Evolutionary conservation across 2,888 invertebrate species (phyloP).

Genomic region (Dioctria linearis): DNA sequence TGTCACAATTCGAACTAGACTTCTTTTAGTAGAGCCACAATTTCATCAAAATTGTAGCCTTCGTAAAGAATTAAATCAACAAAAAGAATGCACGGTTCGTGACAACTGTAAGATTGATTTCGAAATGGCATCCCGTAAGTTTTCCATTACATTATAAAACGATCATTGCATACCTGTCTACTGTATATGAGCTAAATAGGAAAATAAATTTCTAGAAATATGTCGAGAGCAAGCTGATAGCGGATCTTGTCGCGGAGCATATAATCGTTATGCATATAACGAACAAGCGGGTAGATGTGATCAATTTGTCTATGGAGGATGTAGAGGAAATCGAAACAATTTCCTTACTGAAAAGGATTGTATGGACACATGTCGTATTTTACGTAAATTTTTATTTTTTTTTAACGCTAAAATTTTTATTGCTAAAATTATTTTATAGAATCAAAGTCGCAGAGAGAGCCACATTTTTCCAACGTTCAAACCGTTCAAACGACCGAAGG

Average conservation of each 20-base stretch:
- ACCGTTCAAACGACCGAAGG: background rate
- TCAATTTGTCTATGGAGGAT: constrained; percentile 91
- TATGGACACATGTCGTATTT: constrained; percentile 75
- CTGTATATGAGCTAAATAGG: background rate
- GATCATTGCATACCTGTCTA: background rate
- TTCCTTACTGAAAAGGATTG: constrained; percentile 88
- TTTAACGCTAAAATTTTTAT: background rate
- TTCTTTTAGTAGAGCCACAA: constrained; percentile 78
- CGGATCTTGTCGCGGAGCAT: constrained; percentile 91
- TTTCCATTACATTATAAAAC: background rate
- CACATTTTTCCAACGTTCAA: background rate
- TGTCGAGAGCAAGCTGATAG: constrained; percentile 84
- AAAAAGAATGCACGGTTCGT: constrained; percentile 78
- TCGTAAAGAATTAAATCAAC: constrained; percentile 82
- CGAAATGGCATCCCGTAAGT: constrained; percentile 82
- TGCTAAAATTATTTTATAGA: constrained; percentile 13
- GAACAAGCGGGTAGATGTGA: constrained; percentile 82
- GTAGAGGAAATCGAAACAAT: constrained; percentile 92
- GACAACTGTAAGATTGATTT: constrained; percentile 81
- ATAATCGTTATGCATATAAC: constrained; percentile 91
- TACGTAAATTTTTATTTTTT: constrained; percentile 56
- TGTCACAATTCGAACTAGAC: constrained; percentile 80
- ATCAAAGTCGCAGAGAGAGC: background rate
- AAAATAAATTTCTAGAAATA: constrained; percentile 75
- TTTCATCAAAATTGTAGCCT: constrained; percentile 78